phyloP scores from a whole-genome alignment of 2,797 vertebrate species.

The Xiphophorus birchmanni region DNA sequence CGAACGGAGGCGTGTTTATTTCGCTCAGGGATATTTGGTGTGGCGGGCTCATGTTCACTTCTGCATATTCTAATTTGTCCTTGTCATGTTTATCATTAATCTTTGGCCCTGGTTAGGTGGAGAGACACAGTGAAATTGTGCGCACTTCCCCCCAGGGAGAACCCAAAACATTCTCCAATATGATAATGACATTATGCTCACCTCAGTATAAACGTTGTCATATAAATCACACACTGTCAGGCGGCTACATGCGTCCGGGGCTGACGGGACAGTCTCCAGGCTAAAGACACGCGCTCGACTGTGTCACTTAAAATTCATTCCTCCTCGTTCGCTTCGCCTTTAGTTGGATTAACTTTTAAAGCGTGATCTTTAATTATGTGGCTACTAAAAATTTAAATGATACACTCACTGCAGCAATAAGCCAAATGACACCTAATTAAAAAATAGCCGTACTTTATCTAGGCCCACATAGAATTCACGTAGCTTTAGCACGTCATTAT shows the following conservation, averaged over 20 bases:
- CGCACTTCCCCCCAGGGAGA: conserved; percentile 69
- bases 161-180: conserved; percentile 78
- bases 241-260: conserved; percentile 68
- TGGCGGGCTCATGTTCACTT: conserved; percentile 74
- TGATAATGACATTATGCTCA: conserved; percentile 81
- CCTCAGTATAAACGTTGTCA: conserved; percentile 78
- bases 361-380: conserved; percentile 63
- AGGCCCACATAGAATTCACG: conserved; percentile 31
- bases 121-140: conserved; percentile 79
- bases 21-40: conserved; percentile 73
- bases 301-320: conserved; percentile 14
- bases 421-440: conserved; percentile 26
- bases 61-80: conserved; percentile 83
- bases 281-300: conserved; percentile 24
- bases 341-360: conserved; percentile 40
- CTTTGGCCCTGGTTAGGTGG: conserved; percentile 78
- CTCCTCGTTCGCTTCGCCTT: neutral
- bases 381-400: conserved; percentile 32
- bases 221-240: conserved; percentile 83
- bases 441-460: conserved; percentile 38
- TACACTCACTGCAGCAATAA: conserved; percentile 17
- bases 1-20: conserved; percentile 68
- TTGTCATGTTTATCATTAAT: conserved; percentile 87
- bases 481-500: conserved; percentile 28
- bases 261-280: conserved; percentile 76